Conservation (phyloP, 37 sponge, comb jelly and placozoan genomes). For the Beroe ovata region DNA sequence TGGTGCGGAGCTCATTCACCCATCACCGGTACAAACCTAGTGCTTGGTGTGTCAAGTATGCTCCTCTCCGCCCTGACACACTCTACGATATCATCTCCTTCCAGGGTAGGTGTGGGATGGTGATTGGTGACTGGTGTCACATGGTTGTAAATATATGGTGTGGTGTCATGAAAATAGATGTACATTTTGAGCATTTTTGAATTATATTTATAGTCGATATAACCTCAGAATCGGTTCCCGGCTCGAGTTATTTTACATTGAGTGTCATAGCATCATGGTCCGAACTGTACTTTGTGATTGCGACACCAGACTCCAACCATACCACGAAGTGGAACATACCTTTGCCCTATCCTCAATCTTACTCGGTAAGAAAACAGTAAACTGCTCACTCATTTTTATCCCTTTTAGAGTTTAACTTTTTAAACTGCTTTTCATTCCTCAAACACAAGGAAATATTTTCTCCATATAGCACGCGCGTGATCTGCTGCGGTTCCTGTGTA, state of each 20-base stretch:
- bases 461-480: background rate
- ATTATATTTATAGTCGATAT: too few species aligned
- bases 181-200: too few species aligned
- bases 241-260: background rate
- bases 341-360: background rate
- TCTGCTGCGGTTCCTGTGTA: background rate
- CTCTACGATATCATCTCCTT: constrained; percentile 6
- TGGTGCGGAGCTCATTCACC: background rate
- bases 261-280: background rate
- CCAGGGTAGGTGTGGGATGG: too few species aligned
- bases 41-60: constrained; percentile 33
- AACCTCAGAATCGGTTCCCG: background rate
- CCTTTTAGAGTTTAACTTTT: too few species aligned
- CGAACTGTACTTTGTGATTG: background rate
- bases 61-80: background rate
- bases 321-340: background rate
- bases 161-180: too few species aligned
- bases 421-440: background rate
- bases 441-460: background rate
- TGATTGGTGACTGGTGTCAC: too few species aligned
- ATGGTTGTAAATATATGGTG: too few species aligned
- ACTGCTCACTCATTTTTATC: background rate
- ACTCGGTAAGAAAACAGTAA: background rate
- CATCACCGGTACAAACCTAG: background rate
- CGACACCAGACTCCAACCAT: background rate